Evolutionary conservation across 2,797 vertebrate genomes (phyloP), one percentile per base, ranked within the genome.

Genomic region (Rhincodon typus): DNA sequence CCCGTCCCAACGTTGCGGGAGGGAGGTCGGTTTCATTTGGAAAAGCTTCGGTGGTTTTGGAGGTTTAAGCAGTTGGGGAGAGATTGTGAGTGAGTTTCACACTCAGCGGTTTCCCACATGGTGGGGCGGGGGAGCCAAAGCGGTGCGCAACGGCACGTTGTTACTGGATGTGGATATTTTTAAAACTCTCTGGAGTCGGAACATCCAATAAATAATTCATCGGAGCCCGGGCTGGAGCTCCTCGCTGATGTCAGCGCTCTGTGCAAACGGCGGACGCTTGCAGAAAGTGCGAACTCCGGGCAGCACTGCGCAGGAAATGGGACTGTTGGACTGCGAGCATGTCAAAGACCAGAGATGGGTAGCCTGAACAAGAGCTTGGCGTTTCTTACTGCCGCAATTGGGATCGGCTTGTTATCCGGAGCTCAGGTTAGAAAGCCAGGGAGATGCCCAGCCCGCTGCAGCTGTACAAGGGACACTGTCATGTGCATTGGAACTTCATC

Each of bases 381-480:
- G 95, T 96, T 98, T 96, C 97, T 97, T 96, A 96, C 97, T 95
- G 96, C 98, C 96, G 96, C 97, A 95, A 96, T 98, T 96, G 97
- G 94, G 69, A 95, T 98, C 96, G 97, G 97, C 96, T 96, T 98
- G 96, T 97, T 96, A 95, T 97, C 97, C 62, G 96, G 97, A 96
- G 98, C 96, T 95, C 97, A 97, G 96, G 96, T 96, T 95, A 98
- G 97, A 97, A 98, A 97, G 96, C 96, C 96, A 91, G 97, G 97
- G 97, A 98, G 98, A 97, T 99, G 99, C 96, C 98, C 98, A 96
- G 97, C 98, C 96, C 97, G 98, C 96, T 99, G 99, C 98, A 99
- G 98, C 97, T 99, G 99, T 97, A 98, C 99, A 97, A 98, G 98
- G 97, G 99, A 99, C 96, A 98, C 99, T 87, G 98, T 99, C 97